Conservation (phyloP, 1,140 invertebrate genomes). For the Trichogramma pretiosum region DNA sequence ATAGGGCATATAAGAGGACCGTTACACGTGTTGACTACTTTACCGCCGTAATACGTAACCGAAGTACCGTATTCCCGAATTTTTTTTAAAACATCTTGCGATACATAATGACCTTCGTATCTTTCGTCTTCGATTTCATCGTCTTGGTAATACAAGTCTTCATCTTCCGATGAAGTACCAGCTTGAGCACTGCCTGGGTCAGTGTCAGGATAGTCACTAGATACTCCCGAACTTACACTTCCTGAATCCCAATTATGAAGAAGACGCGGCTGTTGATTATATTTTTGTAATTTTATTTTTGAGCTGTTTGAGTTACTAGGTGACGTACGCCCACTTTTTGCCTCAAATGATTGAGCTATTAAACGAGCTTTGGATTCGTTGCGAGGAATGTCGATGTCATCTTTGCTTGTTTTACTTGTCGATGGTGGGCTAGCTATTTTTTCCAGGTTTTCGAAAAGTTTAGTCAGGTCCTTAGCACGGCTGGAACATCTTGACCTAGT, state of each 20-base stretch:
- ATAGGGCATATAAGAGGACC: conserved; percentile 55
- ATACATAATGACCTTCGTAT: conserved; percentile 53
- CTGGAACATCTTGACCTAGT: conserved; percentile 38
- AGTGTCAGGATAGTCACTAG: conserved; percentile 46
- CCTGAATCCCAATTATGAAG: conserved; percentile 43
- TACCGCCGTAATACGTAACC: conserved; percentile 77
- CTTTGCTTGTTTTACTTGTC: conserved; percentile 19
- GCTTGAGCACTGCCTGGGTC: conserved; percentile 39
- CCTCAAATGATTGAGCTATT: conserved; percentile 38
- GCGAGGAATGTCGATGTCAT: conserved; percentile 23
- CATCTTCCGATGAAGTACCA: conserved; percentile 39
- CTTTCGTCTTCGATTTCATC: conserved; percentile 25
- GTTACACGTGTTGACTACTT: conserved; percentile 61
- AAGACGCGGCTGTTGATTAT: conserved; percentile 23
- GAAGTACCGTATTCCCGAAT: conserved; percentile 77
- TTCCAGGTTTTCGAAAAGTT: conserved; percentile 37
- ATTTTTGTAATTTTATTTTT: conserved; percentile 25
- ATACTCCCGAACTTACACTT: conserved; percentile 47
- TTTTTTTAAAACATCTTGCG: conserved; percentile 72
- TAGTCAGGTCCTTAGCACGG: conserved; percentile 39
- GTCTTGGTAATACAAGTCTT: conserved; percentile 28
- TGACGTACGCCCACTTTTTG: conserved; percentile 35
- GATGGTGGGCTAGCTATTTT: conserved; percentile 23
- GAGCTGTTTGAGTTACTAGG: conserved; percentile 32
- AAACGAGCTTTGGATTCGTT: conserved; percentile 38